Percentiles rank a stretch among this genome's conserved stretches.
Evolutionary conservation across 2,797 vertebrate genomes (phyloP).

Genomic region (Sebastes taczanowskii): DNA sequence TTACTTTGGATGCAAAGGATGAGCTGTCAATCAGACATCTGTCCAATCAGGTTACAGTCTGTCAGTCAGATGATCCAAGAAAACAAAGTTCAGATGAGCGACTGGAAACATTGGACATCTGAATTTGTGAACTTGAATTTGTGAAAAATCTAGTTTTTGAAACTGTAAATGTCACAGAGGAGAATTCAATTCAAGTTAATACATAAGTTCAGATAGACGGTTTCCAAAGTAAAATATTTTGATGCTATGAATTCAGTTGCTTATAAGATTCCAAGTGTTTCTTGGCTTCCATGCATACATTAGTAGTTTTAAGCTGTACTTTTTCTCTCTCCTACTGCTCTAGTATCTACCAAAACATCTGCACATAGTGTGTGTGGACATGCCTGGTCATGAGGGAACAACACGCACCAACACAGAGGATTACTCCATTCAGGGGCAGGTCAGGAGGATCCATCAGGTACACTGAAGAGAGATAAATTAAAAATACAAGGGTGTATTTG

Average conservation of each 20-base stretch:
- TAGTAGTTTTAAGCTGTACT: neutral
- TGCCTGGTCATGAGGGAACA: constrained; percentile 97
- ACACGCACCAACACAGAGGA: constrained; percentile 91
- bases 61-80: neutral
- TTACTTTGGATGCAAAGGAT: neutral
- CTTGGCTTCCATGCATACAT: neutral
- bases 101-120: neutral
- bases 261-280: neutral
- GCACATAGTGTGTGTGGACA: constrained; percentile 95
- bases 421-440: constrained; percentile 93
- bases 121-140: neutral
- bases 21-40: neutral
- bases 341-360: constrained; percentile 97
- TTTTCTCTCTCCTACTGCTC: neutral
- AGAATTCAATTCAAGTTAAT: neutral
- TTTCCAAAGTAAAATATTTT: neutral
- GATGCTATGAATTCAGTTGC: neutral
- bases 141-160: neutral
- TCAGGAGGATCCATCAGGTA: constrained; percentile 94
- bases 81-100: neutral
- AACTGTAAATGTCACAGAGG: neutral
- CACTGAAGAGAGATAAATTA: neutral
- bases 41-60: neutral
- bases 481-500: neutral
- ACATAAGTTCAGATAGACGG: neutral